Base-by-base conservation (phyloP, 2,113 vertebrate species). In the Oreotragus oreotragus region DNA sequence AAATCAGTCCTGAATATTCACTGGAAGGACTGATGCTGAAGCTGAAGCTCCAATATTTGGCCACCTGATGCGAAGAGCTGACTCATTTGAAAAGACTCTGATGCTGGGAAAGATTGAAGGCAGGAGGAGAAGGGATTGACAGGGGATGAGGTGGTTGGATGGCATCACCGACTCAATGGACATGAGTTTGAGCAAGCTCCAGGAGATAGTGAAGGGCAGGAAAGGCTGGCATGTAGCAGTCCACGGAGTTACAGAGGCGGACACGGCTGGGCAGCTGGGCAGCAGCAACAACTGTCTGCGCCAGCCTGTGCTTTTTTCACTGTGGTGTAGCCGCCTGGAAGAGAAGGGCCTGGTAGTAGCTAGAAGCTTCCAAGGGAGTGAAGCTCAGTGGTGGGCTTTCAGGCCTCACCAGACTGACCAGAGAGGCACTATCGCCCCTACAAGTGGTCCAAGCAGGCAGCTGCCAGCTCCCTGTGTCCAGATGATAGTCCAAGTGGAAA, bases 361-460 rank as follows among this genome's bases (percentile, higher is more conserved):
- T 43, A 47, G 36, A 91, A 85, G 21, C 45, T 90, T 77, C 86
- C 33, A 81, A 49, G 58, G 33, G 25, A 88, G 21, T 19, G 55
- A 87, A 25, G 45, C 30, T 39, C 58, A 23, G 12, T 2, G 13
- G 49, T 83, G 27, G n/a, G 33, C n/a, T 43, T n/a, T n/a, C 13
- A 27, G 94, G 17, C 21, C 51, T 91, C 36, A 19, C 30, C 23
- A 17, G 51, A 39, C 39, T 53, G 51, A 27, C 0, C 2, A 55
- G 7, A 14, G 3, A 62, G 10, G 23, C 25, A 2, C 15, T 4
- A 0, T n/a, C n/a, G n/a, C 14, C 45, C 6, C 79, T 51, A 3
- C 76, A 73, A 7, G 49, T 19, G 85, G 15, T 55, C 47, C 84
- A 53, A 77, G 43, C 27, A 43, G 47, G 16, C 5, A 15, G 64